These are phyloP conservation scores for Anastrepha ludens DNA, from an alignment of 1,140 invertebrate genomes.

Conservation along the genomic window DNA sequence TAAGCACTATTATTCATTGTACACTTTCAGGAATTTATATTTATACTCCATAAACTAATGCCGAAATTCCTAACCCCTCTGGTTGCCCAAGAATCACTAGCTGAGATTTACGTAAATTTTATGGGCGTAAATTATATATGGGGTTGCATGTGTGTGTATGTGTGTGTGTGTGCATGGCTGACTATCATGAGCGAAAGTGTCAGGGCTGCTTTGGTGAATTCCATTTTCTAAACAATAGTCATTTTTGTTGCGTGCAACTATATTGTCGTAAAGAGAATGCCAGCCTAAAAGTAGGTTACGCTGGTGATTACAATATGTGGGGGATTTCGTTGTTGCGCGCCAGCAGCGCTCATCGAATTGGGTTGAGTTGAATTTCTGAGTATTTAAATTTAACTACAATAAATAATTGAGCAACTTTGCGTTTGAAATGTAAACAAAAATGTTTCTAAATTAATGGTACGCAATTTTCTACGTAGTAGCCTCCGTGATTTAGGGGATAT, in stretches of 20 bases:
- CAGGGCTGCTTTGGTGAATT: neutral
- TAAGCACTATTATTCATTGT: conserved; percentile 8
- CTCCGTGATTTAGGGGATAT: too few relatives aligned
- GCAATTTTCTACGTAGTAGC: too few relatives aligned
- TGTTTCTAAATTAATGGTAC: neutral
- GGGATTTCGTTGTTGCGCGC: neutral
- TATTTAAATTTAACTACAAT: conserved; percentile 6
- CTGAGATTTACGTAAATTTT: conserved; percentile 31
- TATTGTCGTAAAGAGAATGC: neutral
- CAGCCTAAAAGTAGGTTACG: conserved; percentile 26
- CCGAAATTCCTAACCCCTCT: neutral
- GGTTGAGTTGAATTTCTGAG: neutral
- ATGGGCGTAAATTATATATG: conserved; percentile 42
- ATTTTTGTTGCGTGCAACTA: neutral
- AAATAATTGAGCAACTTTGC: conserved; percentile 17
- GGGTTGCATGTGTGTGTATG: neutral
- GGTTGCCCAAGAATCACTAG: too few relatives aligned
- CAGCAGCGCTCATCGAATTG: neutral
- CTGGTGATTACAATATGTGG: conserved; percentile 5
- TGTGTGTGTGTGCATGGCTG: neutral
- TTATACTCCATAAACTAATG: conserved; percentile 8
- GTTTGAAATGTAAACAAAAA: neutral
- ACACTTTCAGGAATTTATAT: conserved; percentile 18
- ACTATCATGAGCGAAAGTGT: neutral
- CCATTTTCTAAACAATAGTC: conserved; percentile 30